A percentile compares a stretch with the other conserved stretches of the same genome.
These are phyloP conservation scores for Diploscapter pachys DNA, from an alignment of 1,140 invertebrate genomes.

Conservation along the genomic window DNA sequence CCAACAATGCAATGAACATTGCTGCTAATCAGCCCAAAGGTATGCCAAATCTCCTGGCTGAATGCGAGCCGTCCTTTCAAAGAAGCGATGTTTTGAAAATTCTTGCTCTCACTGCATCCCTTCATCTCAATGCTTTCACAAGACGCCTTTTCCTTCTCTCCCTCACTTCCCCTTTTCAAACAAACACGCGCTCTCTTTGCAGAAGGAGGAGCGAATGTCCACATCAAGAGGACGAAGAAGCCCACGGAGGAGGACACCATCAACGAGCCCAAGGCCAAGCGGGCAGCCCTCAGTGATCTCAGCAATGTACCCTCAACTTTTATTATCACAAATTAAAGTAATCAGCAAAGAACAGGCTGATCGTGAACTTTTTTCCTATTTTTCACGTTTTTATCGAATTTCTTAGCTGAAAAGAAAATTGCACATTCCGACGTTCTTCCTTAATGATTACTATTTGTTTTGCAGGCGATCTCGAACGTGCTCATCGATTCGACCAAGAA, in stretches of 20 bases:
- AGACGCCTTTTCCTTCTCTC: too few species aligned
- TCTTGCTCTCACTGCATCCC: too few species aligned
- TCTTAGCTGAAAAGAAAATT: not conserved
- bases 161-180: too few species aligned
- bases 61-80: too few species aligned
- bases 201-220: too few species aligned
- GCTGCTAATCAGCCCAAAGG: too few species aligned
- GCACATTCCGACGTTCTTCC: not conserved
- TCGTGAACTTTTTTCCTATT: not conserved
- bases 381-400: not conserved
- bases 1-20: too few species aligned
- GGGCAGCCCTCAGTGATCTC: constrained; percentile 26
- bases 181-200: too few species aligned
- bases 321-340: not conserved
- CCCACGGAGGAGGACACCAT: not conserved
- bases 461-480: constrained; percentile 17
- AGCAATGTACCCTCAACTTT: not conserved
- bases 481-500: constrained; percentile 31
- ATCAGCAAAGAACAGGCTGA: not conserved
- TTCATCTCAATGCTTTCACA: too few species aligned
- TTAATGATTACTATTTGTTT: too few species aligned
- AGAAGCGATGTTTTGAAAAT: too few species aligned
- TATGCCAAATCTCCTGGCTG: too few species aligned
- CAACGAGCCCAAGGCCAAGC: constrained; percentile 29
- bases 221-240: constrained; percentile 1